Conservation (phyloP, 2,888 invertebrate species). For the Meloe dianella region DNA sequence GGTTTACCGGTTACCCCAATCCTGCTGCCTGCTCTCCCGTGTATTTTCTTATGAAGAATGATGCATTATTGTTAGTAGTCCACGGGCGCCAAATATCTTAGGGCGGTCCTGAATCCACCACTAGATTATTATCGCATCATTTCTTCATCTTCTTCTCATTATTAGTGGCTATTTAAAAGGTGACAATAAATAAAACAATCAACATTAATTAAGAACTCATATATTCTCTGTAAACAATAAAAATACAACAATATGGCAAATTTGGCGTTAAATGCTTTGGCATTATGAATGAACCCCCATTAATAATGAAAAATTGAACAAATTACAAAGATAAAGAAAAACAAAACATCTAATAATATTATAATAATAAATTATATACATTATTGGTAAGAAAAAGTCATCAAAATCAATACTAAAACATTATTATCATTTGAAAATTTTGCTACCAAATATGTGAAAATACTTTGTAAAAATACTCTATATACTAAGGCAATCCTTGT, state of each 20-base stretch:
- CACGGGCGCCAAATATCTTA: too few species aligned
- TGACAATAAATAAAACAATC: conserved; percentile 1
- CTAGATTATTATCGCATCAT: too few species aligned
- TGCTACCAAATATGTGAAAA: conserved; percentile 54
- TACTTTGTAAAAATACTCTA: conserved; percentile 60
- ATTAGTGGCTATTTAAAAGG: too few species aligned
- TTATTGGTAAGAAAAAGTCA: conserved; percentile 37
- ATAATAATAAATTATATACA: conserved; percentile 38
- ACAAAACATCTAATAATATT: conserved; percentile 40
- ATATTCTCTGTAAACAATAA: conserved; percentile 53
- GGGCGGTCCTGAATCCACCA: too few species aligned
- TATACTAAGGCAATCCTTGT: conserved; percentile 53
- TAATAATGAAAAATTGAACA: conserved; percentile 40
- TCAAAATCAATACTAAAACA: conserved; percentile 44
- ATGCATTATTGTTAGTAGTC: too few species aligned
- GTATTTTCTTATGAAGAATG: too few species aligned
- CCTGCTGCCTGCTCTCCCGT: too few species aligned
- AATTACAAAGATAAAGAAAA: conserved; percentile 43
- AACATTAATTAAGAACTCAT: conserved; percentile 33
- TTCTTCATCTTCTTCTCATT: too few species aligned
- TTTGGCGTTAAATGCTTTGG: conserved; percentile 62
- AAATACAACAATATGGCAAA: conserved; percentile 60
- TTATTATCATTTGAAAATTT: conserved; percentile 39
- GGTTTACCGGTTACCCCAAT: too few species aligned
- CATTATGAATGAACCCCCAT: conserved; percentile 56